Evolutionary conservation across 2,113 vertebrate genomes (phyloP), one percentile per base, ranked within the genome.

Genomic region (Ictidomys tridecemlineatus): DNA sequence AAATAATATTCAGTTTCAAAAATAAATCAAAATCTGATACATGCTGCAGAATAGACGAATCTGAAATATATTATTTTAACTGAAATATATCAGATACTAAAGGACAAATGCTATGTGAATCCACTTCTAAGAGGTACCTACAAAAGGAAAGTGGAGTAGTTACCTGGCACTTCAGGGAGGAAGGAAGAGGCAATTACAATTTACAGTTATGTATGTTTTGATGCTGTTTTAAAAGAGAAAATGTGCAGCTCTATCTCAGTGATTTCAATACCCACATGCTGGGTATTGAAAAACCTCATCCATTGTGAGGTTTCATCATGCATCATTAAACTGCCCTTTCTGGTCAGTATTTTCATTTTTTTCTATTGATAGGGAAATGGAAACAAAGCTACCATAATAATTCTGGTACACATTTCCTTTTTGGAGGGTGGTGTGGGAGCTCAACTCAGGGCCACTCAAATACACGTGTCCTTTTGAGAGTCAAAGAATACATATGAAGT

Each of bases 121-220:
- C 5, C n/a, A 30, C 32, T 20, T 5, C 48, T 30, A 1, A 8
- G 12, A 45, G 30, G 5, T 11, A 39, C 17, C n/a, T 2, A 4
- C 7, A 39, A 28, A 0, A 42, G 2, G 28, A 56, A 37, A 11
- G 12, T 20, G 51, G 11, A 69, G 20, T 14, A 28, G 20, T 20
- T 14, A 26, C 13, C 51, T 39, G 11, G 32, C 13, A 26, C 7
- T 13, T 9, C 2, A n/a, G 42, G 10, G 42, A 9, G 9, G 12
- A 51, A 7, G 7, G 28, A 48, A 56, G 24, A 26, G 10, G 20
- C 32, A 78, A 48, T 4, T 85, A n/a, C 10, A 30, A 63, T 63
- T 63, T 28, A 63, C 24, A 63, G 13, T 42, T 22, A 20, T 32
- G 1, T 13, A 42, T 42, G 39, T 30, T 61, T 63, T 24, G 56